Evolutionary conservation across 2,797 vertebrate species (phyloP), one percentile per base, ranked within the genome.

Genomic region (Aulostomus chinensis): DNA sequence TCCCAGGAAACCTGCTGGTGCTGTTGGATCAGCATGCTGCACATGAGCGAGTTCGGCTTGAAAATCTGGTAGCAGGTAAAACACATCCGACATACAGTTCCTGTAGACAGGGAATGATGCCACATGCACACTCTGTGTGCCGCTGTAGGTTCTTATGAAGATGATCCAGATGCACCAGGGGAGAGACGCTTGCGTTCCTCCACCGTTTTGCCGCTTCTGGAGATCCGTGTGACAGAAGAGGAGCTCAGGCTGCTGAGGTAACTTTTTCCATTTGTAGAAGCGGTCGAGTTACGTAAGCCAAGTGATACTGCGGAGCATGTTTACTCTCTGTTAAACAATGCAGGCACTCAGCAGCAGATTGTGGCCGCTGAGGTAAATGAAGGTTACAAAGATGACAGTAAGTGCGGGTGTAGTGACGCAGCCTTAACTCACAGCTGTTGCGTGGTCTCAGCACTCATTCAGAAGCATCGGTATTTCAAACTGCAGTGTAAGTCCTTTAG

Each of bases 11-110:
- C 76, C 92, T 99, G n/a, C 71, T 99, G 26, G 93, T 99, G 51
- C 79, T 99, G 61, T 94, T 99, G 58, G 97, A 99, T 80, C 97
- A 99, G 62, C 97, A 99, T 4, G 97, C 97, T 47, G 96, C 95
- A 37, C 96, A 99, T 2, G 97, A 99, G 82, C 91, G 97, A 32
- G 84, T 99, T 38, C 94, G 97, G 15, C 80, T 99, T 57, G 97
- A 99, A 86, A 93, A 92, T 66, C 91, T 99, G 20, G 89, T 97
- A 26, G 81, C 80, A 78, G 95, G 97, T 98, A 86, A 83, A 22
- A 40, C 47, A 31, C 21, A 7, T n/a, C n/a, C 7, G n/a, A 14
- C 12, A 9, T 31, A 12, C 4, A 13, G 26, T 9, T 10, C 2
- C 26, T 28, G 6, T 25, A 16, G 3, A 16, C 7, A 28, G 8